phyloP scores from a whole-genome alignment of 2,888 invertebrate genomes.

The Trypoxylon attenuatum region DNA sequence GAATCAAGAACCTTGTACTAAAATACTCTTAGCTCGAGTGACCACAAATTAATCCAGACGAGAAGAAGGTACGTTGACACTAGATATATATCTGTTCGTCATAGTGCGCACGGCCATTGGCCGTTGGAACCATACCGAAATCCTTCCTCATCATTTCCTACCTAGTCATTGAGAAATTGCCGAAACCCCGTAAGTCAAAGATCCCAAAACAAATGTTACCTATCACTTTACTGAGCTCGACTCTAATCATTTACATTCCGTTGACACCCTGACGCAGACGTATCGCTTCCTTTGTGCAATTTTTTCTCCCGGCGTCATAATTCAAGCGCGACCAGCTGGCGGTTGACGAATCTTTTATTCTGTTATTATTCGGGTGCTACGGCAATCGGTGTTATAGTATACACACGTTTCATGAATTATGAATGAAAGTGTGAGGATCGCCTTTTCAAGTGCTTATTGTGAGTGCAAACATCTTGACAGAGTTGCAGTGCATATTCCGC shows the following conservation, averaged over 20 bases:
- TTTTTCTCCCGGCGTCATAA: not conserved
- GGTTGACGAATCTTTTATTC: not conserved
- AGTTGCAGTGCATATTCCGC: too few relatives aligned
- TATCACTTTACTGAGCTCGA: not conserved
- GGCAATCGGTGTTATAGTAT: not conserved
- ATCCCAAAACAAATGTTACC: not conserved
- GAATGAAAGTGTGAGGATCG: not conserved
- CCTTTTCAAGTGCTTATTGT: not conserved
- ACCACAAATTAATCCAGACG: not conserved
- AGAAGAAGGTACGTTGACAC: too few relatives aligned
- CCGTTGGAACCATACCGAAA: conserved; percentile 36
- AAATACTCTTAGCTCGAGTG: too few relatives aligned
- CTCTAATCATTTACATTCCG: conserved; percentile 16
- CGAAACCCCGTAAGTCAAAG: not conserved
- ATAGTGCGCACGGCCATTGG: conserved; percentile 8
- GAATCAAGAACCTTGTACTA: too few relatives aligned
- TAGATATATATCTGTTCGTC: not conserved
- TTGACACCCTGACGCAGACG: conserved; percentile 15
- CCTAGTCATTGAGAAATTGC: conserved; percentile 10
- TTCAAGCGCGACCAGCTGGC: not conserved
- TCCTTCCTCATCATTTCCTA: not conserved
- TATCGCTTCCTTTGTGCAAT: conserved; percentile 5
- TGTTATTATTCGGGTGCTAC: not conserved
- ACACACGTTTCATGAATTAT: not conserved
- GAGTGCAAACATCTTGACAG: not conserved